phyloP scores from a whole-genome alignment of 2,888 invertebrate genomes.

The Gandaritis pyraliata region DNA sequence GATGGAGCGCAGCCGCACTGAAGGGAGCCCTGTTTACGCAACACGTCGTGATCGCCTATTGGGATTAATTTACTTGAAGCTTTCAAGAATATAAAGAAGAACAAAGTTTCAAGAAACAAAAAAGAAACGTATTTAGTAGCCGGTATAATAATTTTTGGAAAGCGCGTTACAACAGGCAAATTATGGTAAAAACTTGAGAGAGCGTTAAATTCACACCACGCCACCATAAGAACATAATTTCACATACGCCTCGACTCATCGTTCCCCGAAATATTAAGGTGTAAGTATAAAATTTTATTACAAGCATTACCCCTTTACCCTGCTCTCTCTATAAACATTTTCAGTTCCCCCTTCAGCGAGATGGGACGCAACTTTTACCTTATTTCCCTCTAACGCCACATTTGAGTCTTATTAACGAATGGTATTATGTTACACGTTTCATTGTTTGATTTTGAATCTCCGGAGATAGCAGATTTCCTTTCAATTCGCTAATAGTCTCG shows the following conservation, averaged over 20 bases:
- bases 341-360: slow-evolving; percentile 57
- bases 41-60: slow-evolving; percentile 64
- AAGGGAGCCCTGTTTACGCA: slow-evolving; percentile 66
- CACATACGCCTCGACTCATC: slow-evolving; percentile 79
- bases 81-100: slow-evolving; percentile 53
- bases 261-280: slow-evolving; percentile 80
- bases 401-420: slow-evolving; percentile 80
- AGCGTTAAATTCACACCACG: slow-evolving; percentile 65
- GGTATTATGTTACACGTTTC: slow-evolving; percentile 74
- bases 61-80: slow-evolving; percentile 69
- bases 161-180: not conserved
- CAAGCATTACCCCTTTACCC: slow-evolving; percentile 75
- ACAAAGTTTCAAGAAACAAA: slow-evolving; percentile 9
- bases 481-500: slow-evolving; percentile 66
- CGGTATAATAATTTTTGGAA: slow-evolving; percentile 32
- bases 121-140: slow-evolving; percentile 44
- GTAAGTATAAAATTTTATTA: slow-evolving; percentile 84
- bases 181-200: slow-evolving; percentile 48
- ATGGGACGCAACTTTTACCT: slow-evolving; percentile 59
- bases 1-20: slow-evolving; percentile 52
- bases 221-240: slow-evolving; percentile 72
- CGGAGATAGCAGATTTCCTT: slow-evolving; percentile 69
- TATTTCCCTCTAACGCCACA: slow-evolving; percentile 78
- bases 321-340: slow-evolving; percentile 76
- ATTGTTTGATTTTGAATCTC: slow-evolving; percentile 80